These are phyloP conservation scores for Adelphocoris suturalis DNA, from an alignment of 2,888 invertebrate genomes.

Conservation along the genomic window DNA sequence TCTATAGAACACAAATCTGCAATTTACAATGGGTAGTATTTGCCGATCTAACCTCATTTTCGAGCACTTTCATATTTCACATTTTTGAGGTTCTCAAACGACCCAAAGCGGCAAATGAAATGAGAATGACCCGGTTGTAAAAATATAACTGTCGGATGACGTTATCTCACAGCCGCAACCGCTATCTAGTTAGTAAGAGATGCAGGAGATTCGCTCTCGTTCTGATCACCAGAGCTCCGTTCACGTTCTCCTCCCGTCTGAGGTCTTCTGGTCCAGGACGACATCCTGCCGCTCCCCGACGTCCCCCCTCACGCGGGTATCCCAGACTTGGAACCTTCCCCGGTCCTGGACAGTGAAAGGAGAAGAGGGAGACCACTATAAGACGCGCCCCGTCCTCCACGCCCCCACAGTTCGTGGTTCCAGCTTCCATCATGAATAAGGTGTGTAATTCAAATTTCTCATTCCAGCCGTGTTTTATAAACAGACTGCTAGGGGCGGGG, in stretches of 20 bases:
- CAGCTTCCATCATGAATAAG: slow-evolving; percentile 56
- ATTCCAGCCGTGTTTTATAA: background rate
- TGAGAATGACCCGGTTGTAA: no score
- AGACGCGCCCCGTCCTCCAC: slow-evolving; percentile 48
- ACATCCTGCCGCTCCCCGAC: slow-evolving; percentile 1
- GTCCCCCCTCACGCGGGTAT: background rate
- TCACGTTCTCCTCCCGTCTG: background rate
- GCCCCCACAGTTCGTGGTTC: slow-evolving; percentile 43
- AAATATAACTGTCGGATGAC: no score
- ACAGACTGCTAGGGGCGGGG: no score
- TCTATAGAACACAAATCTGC: no score
- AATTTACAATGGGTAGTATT: no score
- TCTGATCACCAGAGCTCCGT: background rate
- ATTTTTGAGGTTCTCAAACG: no score
- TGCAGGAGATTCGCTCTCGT: no score
- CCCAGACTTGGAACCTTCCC: background rate
- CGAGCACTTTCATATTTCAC: no score
- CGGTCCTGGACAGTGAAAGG: slow-evolving; percentile 45
- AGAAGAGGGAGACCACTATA: slow-evolving; percentile 54
- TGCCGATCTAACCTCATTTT: no score
- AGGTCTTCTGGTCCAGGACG: background rate
- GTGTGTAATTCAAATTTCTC: background rate
- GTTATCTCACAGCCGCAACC: no score
- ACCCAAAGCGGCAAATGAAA: no score
- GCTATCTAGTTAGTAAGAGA: no score